A percentile compares a stretch with the other conserved stretches of the same genome.
phyloP scores from a whole-genome alignment of 2,888 invertebrate genomes.

The Calameuta idolon region DNA sequence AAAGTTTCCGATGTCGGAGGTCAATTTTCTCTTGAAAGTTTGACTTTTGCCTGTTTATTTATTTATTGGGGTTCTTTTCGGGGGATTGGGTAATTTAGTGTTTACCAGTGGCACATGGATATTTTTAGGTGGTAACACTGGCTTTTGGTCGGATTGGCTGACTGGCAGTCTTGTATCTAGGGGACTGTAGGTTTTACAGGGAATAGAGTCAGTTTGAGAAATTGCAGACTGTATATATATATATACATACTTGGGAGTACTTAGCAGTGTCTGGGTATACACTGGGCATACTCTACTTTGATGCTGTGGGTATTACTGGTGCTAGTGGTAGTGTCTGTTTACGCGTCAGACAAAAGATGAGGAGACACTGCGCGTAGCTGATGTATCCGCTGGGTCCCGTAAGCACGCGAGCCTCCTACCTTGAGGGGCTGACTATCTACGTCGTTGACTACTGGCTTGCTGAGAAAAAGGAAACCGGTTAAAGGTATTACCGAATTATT shows the following conservation, averaged over 20 bases:
- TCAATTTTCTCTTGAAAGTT: too few species aligned
- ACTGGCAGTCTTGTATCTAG: neutral
- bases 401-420: neutral
- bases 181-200: neutral
- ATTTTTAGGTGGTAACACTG: neutral
- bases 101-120: neutral
- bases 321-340: neutral
- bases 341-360: neutral
- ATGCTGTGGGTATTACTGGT: neutral
- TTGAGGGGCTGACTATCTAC: neutral
- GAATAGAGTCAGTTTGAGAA: neutral
- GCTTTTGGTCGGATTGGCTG: neutral
- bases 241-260: neutral
- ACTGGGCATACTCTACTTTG: neutral
- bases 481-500: too few species aligned
- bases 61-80: neutral
- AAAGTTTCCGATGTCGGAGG: too few species aligned
- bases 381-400: neutral
- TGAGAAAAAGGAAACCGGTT: too few species aligned
- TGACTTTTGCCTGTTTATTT: too few species aligned
- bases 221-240: neutral
- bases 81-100: neutral
- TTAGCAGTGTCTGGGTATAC: neutral
- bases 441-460: neutral
- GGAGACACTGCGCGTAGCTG: neutral